Conservation (phyloP, 2,888 invertebrate genomes). For the Apodemia mormo region DNA sequence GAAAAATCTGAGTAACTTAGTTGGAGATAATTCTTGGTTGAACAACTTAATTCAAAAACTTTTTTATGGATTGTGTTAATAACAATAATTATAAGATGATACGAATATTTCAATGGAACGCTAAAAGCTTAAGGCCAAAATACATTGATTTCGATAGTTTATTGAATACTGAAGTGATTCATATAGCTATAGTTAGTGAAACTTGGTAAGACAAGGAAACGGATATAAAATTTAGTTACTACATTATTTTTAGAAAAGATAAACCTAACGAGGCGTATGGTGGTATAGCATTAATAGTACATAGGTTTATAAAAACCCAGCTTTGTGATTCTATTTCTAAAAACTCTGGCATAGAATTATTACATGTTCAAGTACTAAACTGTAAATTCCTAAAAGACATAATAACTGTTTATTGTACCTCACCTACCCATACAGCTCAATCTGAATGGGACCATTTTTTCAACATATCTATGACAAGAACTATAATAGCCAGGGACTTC, state of each 20-base stretch:
- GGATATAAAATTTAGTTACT: conserved; percentile 1
- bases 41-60: neutral
- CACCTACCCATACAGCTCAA: conserved; percentile 24
- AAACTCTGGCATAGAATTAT: neutral
- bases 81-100: neutral
- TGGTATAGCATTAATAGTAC: neutral
- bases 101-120: conserved; percentile 6
- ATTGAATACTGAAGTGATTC: neutral
- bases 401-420: conserved; percentile 38
- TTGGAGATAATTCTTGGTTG: neutral
- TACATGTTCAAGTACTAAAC: conserved; percentile 36
- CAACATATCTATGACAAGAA: conserved; percentile 22
- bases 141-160: neutral
- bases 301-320: neutral
- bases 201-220: conserved; percentile 3
- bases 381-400: conserved; percentile 36
- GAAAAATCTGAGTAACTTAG: neutral
- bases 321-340: neutral
- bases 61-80: conserved; percentile 1
- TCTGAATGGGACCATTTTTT: conserved; percentile 39
- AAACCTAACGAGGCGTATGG: neutral
- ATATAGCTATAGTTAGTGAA: conserved; percentile 6
- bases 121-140: conserved; percentile 5
- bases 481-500: too few relatives aligned
- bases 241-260: neutral